Base-by-base conservation (phyloP, 2,797 vertebrate species). In the Xiphorhynchus erythropygius region DNA sequence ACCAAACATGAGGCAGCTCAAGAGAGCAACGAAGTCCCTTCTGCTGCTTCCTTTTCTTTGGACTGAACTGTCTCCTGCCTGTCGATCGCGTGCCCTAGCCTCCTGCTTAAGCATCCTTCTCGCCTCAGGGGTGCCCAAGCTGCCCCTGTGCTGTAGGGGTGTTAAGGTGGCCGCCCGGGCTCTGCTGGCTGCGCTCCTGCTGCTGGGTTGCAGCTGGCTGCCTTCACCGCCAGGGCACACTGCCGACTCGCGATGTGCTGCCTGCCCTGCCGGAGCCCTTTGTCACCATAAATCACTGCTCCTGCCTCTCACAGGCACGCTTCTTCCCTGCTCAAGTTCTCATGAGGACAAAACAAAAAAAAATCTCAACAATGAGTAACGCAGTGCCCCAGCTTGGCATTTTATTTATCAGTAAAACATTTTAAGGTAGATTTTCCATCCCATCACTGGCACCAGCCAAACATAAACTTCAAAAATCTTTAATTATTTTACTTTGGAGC, bases 31-130 rank as follows among this genome's bases (percentile, higher is more conserved):
- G 0, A 74, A 67, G 8, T 18, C 28, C 18, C 24, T 65, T 39
- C 16, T 19, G 6, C 28, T 17, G 16, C 30, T 67, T 39, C 25
- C 32, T 71, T 39, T 63, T 6, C 60, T 68, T 78, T 5, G 41
- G n/a, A 1, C 22, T 35, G 25, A 74, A 67, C 5, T 28, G 1
- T 18, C 21, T 52, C 23, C 56, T 13, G 35, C 64, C 60, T 10
- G 9, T 4, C 30, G 32, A 9, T 2, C 0, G 2, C 14, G 69
- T 1, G 63, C 9, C 8, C 9, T 18, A 18, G 15, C 7, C 7
- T 68, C 18, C 52, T 37, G 5, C 18, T 14, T 28, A 33, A 46
- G 22, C 33, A 47, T 1, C 30, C 23, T 39, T 27, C 32, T 8
- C 30, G 18, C 33, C 11, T 23, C 9, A 32, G 50, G 39, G 55